phyloP scores from a whole-genome alignment of 2,888 invertebrate genomes.

The Hyposoter dolosus region DNA sequence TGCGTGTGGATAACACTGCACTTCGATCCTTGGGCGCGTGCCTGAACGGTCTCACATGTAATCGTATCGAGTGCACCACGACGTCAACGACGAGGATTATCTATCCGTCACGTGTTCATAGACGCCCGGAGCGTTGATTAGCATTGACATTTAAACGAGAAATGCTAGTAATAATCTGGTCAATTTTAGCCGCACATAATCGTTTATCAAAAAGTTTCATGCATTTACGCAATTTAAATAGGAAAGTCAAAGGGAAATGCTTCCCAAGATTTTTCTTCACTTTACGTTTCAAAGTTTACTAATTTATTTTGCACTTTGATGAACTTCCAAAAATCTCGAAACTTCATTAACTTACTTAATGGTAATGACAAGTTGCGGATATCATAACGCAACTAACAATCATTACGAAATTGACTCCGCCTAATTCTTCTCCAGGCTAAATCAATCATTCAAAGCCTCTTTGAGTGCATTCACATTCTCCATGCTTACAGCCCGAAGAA shows the following conservation, averaged over 20 bases:
- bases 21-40: constrained; percentile 62
- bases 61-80: constrained; percentile 32
- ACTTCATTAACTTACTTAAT: background rate
- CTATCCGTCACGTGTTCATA: constrained; percentile 52
- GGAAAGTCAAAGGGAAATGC: background rate
- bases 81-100: constrained; percentile 7
- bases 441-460: background rate
- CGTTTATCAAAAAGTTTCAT: background rate
- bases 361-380: background rate
- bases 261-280: background rate
- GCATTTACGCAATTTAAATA: background rate
- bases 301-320: background rate
- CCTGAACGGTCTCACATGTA: constrained; percentile 45
- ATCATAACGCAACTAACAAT: background rate
- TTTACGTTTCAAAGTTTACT: background rate
- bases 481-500: background rate
- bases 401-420: background rate
- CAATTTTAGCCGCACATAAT: constrained; percentile 4
- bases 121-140: constrained; percentile 65
- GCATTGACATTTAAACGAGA: constrained; percentile 70
- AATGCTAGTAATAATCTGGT: constrained; percentile 15
- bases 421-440: background rate
- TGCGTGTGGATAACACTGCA: constrained; percentile 42
- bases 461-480: background rate
- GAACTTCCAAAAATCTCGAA: background rate